Evolutionary conservation across 2,113 vertebrate genomes (phyloP).

Genomic region (Mus pahari): DNA sequence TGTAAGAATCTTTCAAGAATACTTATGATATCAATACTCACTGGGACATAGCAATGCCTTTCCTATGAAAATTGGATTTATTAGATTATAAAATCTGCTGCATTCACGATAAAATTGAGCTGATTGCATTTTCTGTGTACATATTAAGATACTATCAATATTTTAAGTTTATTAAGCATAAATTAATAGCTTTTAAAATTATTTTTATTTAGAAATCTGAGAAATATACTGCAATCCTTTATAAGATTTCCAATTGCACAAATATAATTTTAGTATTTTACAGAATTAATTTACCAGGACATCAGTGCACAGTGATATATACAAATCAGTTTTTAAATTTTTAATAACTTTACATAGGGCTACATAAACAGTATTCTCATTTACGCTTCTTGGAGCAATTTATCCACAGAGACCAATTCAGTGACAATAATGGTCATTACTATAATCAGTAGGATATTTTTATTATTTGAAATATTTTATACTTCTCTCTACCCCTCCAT

Average conservation of each 20-base stretch:
- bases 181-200: not conserved
- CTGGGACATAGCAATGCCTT: not conserved
- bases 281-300: slow-evolving; percentile 23
- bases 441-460: not conserved
- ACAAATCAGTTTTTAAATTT: not conserved
- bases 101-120: not conserved
- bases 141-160: not conserved
- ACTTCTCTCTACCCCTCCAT: not conserved
- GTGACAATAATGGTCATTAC: slow-evolving; percentile 22
- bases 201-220: slow-evolving; percentile 21
- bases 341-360: not conserved
- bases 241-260: not conserved
- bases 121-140: not conserved
- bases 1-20: not conserved
- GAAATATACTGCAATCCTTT: not conserved
- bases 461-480: slow-evolving; percentile 40
- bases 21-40: not conserved
- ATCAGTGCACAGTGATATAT: slow-evolving; percentile 3
- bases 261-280: not conserved
- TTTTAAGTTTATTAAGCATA: not conserved
- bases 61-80: not conserved
- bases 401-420: slow-evolving; percentile 19
- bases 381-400: slow-evolving; percentile 7
- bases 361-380: slow-evolving; percentile 30
- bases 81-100: not conserved